These are phyloP conservation scores for Salpingus planirostris DNA, from an alignment of 2,888 invertebrate species.

Conservation along the genomic window DNA sequence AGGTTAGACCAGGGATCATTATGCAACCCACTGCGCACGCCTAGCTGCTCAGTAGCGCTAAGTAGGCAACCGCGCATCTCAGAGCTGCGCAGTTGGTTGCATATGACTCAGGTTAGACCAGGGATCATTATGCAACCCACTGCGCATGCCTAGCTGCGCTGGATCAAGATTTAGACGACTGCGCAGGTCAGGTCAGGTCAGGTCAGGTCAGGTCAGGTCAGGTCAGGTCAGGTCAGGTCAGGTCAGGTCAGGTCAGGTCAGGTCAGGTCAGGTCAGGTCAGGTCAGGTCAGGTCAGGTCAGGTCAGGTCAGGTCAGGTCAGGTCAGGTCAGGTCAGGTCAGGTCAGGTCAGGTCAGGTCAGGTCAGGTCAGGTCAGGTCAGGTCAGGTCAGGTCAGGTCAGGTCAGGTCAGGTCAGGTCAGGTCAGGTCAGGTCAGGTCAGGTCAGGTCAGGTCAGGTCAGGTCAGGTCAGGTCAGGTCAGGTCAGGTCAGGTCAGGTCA, in stretches of 20 bases:
- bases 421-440: conserved; percentile 6
- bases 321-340: conserved; percentile 6
- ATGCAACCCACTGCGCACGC: too few species aligned
- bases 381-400: conserved; percentile 6
- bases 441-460: conserved; percentile 6
- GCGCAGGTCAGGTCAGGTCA: conserved; percentile 5
- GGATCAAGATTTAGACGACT: not conserved
- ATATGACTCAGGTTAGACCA: conserved; percentile 4
- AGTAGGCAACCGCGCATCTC: too few species aligned
- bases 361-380: conserved; percentile 6
- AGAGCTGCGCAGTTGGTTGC: too few species aligned
- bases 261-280: conserved; percentile 6
- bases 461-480: conserved; percentile 6
- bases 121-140: too few species aligned
- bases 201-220: conserved; percentile 6
- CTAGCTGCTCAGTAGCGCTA: too few species aligned
- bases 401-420: conserved; percentile 6
- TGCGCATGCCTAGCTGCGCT: not conserved
- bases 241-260: conserved; percentile 6
- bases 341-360: conserved; percentile 6
- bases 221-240: conserved; percentile 6
- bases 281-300: conserved; percentile 6
- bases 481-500: conserved; percentile 6
- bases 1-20: too few species aligned
- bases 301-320: conserved; percentile 6